A percentile compares a stretch with the other conserved stretches of the same genome.
These are phyloP conservation scores for Thamnaconus septentrionalis DNA, from an alignment of 2,113 vertebrate genomes.

Conservation along the genomic window DNA sequence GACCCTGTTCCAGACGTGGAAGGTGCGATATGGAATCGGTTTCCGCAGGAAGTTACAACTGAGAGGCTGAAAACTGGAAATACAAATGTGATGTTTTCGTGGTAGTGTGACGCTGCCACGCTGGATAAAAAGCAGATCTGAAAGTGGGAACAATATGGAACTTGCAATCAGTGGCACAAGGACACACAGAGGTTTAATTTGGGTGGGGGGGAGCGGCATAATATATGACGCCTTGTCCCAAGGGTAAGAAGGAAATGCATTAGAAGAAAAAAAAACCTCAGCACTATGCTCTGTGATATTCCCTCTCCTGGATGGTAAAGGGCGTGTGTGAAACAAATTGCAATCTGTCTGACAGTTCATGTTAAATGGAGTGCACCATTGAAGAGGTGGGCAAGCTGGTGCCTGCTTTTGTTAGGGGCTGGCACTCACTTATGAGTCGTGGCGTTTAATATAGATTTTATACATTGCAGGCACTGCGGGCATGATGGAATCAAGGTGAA, in stretches of 20 bases:
- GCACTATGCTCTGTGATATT: constrained; percentile 50
- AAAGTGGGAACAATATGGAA: constrained; percentile 56
- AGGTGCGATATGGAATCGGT: too few species aligned
- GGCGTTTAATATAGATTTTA: constrained; percentile 55
- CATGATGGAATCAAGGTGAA: constrained; percentile 33
- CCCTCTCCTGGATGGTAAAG: constrained; percentile 50
- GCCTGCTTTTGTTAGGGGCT: constrained; percentile 51
- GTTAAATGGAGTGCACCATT: constrained; percentile 66
- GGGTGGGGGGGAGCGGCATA: constrained; percentile 31
- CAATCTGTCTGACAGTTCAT: constrained; percentile 67
- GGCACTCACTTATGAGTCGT: constrained; percentile 43
- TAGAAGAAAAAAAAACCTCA: constrained; percentile 45
- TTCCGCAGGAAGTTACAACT: too few species aligned
- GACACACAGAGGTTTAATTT: constrained; percentile 54
- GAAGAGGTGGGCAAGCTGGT: constrained; percentile 66
- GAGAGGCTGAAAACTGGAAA: too few species aligned
- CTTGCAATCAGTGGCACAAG: constrained; percentile 56
- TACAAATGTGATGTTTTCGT: too few species aligned
- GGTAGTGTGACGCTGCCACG: too few species aligned
- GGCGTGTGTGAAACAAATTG: constrained; percentile 65
- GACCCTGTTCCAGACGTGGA: too few species aligned
- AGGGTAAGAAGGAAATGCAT: constrained; percentile 62
- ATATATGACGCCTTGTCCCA: constrained; percentile 50
- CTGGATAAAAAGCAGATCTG: constrained; percentile 21
- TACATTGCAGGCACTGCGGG: constrained; percentile 44